These are phyloP conservation scores for Rhinogobio ventralis DNA, from an alignment of 2,797 vertebrate genomes.

Conservation along the genomic window DNA sequence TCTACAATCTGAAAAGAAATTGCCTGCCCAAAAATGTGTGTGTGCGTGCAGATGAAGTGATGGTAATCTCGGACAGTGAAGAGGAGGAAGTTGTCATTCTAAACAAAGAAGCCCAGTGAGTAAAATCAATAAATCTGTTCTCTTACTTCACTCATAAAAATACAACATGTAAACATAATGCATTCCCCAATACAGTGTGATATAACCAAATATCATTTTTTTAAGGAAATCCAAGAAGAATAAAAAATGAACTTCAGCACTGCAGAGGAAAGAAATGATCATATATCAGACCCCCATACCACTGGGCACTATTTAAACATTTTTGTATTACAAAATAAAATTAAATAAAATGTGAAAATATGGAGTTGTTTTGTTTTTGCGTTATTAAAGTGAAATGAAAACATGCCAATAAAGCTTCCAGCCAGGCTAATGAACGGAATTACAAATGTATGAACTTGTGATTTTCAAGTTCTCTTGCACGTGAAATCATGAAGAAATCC, in stretches of 20 bases:
- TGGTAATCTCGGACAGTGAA: constrained; percentile 92
- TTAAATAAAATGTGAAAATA: background rate
- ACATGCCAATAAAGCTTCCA: background rate
- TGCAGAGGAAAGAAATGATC: background rate
- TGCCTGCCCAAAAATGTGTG: background rate
- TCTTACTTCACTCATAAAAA: background rate
- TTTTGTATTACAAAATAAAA: constrained; percentile 30
- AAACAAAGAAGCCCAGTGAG: constrained; percentile 73
- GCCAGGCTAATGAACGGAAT: background rate
- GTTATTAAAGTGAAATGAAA: background rate
- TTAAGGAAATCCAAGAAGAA: constrained; percentile 38
- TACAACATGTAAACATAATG: background rate
- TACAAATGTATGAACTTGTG: background rate
- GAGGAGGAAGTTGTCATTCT: constrained; percentile 94
- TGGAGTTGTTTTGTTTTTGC: background rate
- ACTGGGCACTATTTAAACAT: background rate
- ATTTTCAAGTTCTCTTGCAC: rapidly evolving
- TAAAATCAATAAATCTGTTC: background rate
- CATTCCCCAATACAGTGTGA: background rate
- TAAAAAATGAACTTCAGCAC: background rate
- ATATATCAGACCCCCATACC: background rate
- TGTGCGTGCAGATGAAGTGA: constrained; percentile 76
- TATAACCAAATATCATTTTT: background rate
- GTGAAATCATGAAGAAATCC: rapidly evolving
- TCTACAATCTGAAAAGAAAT: background rate